A percentile compares a stretch with the other conserved stretches of the same genome.
Evolutionary conservation across 2,888 invertebrate genomes (phyloP).

Genomic region (Leptopterna dolabrata): DNA sequence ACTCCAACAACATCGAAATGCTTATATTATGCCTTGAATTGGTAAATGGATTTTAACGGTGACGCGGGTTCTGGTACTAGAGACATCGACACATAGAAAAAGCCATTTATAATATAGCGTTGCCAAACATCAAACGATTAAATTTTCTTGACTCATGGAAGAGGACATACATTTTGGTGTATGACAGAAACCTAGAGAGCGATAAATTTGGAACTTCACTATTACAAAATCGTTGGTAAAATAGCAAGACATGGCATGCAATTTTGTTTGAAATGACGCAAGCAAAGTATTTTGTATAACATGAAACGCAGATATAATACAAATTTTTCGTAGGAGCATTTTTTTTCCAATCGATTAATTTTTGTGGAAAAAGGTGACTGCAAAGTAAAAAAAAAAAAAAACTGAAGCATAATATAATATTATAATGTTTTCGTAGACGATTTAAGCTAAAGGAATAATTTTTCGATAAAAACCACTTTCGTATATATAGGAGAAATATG

Average conservation of each 20-base stretch:
- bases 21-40: neutral
- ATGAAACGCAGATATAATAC: neutral
- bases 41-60: neutral
- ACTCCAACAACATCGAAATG: neutral
- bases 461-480: neutral
- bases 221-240: neutral
- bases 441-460: neutral
- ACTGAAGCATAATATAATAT: neutral
- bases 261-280: neutral
- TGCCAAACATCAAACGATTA: neutral
- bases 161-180: slow-evolving; percentile 10
- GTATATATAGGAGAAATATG: neutral
- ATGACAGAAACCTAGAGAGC: slow-evolving; percentile 8
- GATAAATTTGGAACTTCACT: neutral
- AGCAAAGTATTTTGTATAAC: neutral
- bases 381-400: neutral
- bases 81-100: neutral
- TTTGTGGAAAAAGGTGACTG: neutral
- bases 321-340: neutral
- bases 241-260: neutral
- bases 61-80: neutral
- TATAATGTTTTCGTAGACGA: neutral
- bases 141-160: slow-evolving; percentile 37
- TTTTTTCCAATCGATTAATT: neutral
- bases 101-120: neutral